Conservation (phyloP, 2,797 vertebrate species). For the Hydrolagus colliei region DNA sequence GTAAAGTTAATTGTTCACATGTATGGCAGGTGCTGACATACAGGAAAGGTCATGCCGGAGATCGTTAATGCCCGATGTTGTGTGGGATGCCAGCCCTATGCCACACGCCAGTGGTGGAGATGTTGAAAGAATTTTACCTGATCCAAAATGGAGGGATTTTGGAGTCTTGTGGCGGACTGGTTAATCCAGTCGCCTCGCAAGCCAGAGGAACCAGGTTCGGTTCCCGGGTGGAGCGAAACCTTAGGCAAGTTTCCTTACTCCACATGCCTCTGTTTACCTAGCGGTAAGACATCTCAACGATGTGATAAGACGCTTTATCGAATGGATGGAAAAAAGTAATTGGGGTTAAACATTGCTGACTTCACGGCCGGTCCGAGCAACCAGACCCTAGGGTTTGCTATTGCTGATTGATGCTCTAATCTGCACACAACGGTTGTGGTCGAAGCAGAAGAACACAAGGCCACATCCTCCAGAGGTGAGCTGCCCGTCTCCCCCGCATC, state of each 20-base stretch:
- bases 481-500: background rate
- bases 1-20: conserved; percentile 2
- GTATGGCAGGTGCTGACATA: background rate
- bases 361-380: background rate
- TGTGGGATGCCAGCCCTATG: background rate
- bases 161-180: too few species aligned
- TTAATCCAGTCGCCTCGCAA: too few species aligned
- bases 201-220: too few species aligned
- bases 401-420: background rate
- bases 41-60: background rate
- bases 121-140: background rate
- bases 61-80: background rate
- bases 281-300: too few species aligned
- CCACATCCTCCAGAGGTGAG: background rate
- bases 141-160: background rate
- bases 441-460: background rate
- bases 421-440: background rate
- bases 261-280: too few species aligned
- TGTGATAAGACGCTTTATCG: too few species aligned
- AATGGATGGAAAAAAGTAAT: too few species aligned
- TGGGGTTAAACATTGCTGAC: background rate
- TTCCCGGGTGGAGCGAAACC: too few species aligned
- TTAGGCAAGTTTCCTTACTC: too few species aligned
- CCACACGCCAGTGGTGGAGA: background rate
- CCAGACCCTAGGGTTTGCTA: background rate